phyloP scores from a whole-genome alignment of 1,140 invertebrate species.

The Camponotus floridanus region DNA sequence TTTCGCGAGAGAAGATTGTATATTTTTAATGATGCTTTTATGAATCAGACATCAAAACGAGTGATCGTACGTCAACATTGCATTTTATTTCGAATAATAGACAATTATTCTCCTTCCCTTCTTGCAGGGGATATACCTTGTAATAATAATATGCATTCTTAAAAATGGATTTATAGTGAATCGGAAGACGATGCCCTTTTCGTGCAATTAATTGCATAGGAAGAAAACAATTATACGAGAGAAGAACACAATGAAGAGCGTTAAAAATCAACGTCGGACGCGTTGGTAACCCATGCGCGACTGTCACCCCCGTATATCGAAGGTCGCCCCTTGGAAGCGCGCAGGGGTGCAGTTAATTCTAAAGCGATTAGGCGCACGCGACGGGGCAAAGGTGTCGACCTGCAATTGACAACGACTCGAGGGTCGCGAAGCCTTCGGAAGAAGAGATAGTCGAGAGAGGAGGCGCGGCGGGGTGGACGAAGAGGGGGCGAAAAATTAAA shows the following conservation, averaged over 20 bases:
- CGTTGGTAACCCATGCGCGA: not conserved
- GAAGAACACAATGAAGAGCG: not conserved
- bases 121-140: not conserved
- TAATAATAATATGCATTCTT: not conserved
- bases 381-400: constrained; percentile 84
- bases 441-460: constrained; percentile 63
- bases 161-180: not conserved
- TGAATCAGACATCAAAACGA: no score
- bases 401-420: constrained; percentile 84
- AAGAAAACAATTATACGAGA: constrained; percentile 3
- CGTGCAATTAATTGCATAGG: not conserved
- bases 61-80: not conserved
- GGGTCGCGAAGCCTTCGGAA: constrained; percentile 71
- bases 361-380: constrained; percentile 85
- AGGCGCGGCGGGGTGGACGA: constrained; percentile 65
- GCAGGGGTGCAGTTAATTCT: constrained; percentile 81
- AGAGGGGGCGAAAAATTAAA: constrained; percentile 79
- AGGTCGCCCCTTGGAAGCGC: constrained; percentile 67
- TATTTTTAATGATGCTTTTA: no score
- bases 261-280: constrained; percentile 17
- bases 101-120: not conserved
- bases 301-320: constrained; percentile 54
- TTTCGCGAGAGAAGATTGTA: not conserved
- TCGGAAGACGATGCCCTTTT: not conserved
- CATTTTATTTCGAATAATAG: not conserved